Evolutionary conservation across 35 echinoderm and acorn worm species (phyloP), one percentile per base, ranked within the genome.

Genomic region (Anneissia japonica): DNA sequence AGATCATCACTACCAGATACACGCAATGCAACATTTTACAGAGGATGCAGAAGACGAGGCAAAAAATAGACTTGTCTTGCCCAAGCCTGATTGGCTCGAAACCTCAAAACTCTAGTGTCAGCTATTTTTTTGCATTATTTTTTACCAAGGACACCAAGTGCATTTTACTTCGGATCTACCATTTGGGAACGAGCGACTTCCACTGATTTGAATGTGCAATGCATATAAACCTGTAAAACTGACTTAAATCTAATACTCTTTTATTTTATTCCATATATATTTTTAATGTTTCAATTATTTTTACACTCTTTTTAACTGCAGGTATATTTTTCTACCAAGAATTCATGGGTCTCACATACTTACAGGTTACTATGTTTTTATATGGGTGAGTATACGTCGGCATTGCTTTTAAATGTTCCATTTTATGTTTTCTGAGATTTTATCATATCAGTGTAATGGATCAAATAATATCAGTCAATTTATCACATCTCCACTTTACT

Each of bases 261-360:
- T 79, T 79, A 31, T 78, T 14, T 32, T 19, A 78, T 31, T 13
- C 32, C 32, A 16, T 83, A 29, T 43, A 83, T 19, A 46, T 51
- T 83, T 17, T 43, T 79, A 78, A 10, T 76, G 19, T 35, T 32
- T 84, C 0, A 35, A 30, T 84, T 72, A 35, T 55, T 87, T 74
- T 31, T 64, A 75, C 23, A 82, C 0, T 78, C 11, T 55, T 64
- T 26, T 9, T 7, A 45, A 4, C 26, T 64, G 2, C 74, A 95
- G 93, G 93, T 95, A 82, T 92, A 51, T 95, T 95, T 91, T 95
- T 95, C 90, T 95, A 95, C 82, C 89, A 86, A n/a, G 93, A 95
- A 84, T 95, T 95, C 56, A 38, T 51, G 73, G 93, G 93, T 0
- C 79, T 95, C 6, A 91, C 93, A 17, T 85, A 91, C 74, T 74